Evolutionary conservation across 2,888 invertebrate species (phyloP).

Genomic region (Crepidodera aurea): DNA sequence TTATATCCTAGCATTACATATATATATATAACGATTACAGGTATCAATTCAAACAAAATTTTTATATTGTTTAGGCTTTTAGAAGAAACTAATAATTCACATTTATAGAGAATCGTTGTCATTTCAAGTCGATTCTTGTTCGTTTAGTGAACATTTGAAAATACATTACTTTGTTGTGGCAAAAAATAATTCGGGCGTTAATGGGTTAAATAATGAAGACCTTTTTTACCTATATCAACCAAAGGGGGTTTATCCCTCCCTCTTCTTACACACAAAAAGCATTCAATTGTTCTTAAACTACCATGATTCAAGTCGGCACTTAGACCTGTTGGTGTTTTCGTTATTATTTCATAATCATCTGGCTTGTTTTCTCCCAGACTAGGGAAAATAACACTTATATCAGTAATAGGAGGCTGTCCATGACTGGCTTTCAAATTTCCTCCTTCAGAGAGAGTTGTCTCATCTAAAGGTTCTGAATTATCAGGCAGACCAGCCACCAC

Average conservation of each 20-base stretch:
- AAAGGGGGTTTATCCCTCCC: constrained; percentile 95
- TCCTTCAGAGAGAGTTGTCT: constrained; percentile 76
- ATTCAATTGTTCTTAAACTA: constrained; percentile 90
- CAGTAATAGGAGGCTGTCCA: constrained; percentile 93
- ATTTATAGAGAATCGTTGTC: too few relatives aligned
- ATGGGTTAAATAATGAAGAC: too few relatives aligned
- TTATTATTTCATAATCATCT: constrained; percentile 75
- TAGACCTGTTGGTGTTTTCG: constrained; percentile 84
- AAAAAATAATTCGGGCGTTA: too few relatives aligned
- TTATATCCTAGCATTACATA: too few relatives aligned
- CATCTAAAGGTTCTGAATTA: constrained; percentile 78
- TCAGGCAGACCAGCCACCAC: constrained; percentile 95
- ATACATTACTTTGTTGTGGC: too few relatives aligned
- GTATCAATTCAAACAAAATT: too few relatives aligned
- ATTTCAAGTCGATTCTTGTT: too few relatives aligned
- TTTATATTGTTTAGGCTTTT: too few relatives aligned
- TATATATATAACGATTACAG: too few relatives aligned
- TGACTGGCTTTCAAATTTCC: constrained; percentile 83
- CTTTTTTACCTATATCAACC: constrained; percentile 88
- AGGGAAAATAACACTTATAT: constrained; percentile 92
- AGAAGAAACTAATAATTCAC: too few relatives aligned
- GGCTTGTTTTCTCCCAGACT: constrained; percentile 86
- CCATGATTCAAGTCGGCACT: constrained; percentile 98
- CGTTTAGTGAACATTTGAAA: too few relatives aligned
- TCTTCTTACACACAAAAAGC: constrained; percentile 90